Evolutionary conservation across 2,888 invertebrate species (phyloP).

Genomic region (Ormyrus nitidulus): DNA sequence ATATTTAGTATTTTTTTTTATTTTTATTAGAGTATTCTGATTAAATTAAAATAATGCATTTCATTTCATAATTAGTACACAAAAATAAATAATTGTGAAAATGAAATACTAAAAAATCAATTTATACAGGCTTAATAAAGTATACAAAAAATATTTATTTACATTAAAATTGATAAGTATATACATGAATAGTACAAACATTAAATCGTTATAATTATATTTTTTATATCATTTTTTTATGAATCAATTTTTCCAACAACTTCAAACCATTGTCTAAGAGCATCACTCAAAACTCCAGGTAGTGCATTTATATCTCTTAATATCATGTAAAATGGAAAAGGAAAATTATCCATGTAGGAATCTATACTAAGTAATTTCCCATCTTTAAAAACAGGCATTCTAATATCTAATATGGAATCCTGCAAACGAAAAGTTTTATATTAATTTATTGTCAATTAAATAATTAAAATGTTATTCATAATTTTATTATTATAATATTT

Average conservation of each 20-base stretch:
- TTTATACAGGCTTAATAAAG: neutral
- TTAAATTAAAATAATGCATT: too few species aligned
- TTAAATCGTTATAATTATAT: slow-evolving; percentile 12
- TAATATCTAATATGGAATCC: slow-evolving; percentile 94
- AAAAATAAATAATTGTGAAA: neutral
- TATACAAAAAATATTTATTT: slow-evolving; percentile 53
- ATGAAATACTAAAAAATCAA: neutral
- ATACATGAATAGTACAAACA: slow-evolving; percentile 35
- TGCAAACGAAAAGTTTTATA: slow-evolving; percentile 74
- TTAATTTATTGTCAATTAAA: slow-evolving; percentile 6
- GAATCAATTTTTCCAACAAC: slow-evolving; percentile 83
- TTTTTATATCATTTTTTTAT: slow-evolving; percentile 51
- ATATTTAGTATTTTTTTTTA: neutral
- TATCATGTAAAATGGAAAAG: slow-evolving; percentile 98
- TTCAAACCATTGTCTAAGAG: slow-evolving; percentile 99
- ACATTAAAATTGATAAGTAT: slow-evolving; percentile 42
- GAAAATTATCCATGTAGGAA: slow-evolving; percentile 95
- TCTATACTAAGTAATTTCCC: slow-evolving; percentile 81
- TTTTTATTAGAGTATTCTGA: neutral
- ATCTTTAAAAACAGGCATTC: slow-evolving; percentile 84
- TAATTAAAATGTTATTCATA: slow-evolving; percentile 3
- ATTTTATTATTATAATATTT: neutral
- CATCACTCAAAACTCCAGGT: slow-evolving; percentile 95
- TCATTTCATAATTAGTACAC: neutral
- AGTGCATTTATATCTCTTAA: slow-evolving; percentile 91